Evolutionary conservation across 2,797 vertebrate genomes (phyloP).

Genomic region (Nyctibius grandis): DNA sequence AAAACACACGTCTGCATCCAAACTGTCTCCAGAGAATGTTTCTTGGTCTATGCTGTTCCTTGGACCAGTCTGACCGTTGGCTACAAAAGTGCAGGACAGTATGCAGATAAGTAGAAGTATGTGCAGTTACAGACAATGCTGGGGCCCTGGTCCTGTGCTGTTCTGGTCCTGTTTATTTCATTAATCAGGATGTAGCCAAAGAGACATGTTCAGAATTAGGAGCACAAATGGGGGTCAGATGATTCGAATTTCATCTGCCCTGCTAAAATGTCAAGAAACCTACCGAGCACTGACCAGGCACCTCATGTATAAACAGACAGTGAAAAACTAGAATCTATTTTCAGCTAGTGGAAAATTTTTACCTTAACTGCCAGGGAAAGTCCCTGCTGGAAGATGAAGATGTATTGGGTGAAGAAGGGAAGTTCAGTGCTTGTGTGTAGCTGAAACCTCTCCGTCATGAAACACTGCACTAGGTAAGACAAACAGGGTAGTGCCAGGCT

Average conservation of each 20-base stretch:
- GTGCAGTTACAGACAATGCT: fast-evolving
- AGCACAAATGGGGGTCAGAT: neutral
- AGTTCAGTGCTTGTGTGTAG: neutral
- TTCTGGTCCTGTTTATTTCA: neutral
- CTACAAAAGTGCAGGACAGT: neutral
- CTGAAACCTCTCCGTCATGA: neutral
- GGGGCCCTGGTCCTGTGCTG: neutral
- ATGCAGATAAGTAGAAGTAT: neutral
- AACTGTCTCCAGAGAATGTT: neutral
- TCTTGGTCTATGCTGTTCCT: neutral
- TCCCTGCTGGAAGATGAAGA: neutral
- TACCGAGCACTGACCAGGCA: neutral
- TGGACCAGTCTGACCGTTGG: neutral
- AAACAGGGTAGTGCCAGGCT: neutral
- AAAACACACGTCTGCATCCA: fast-evolving
- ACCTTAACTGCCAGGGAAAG: neutral
- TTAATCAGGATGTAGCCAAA: neutral
- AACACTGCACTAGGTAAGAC: neutral
- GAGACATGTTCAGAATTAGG: neutral
- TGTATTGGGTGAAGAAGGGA: neutral
- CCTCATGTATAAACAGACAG: neutral
- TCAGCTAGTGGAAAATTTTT: neutral
- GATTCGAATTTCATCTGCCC: neutral
- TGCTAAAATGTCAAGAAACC: neutral
- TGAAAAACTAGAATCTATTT: neutral